Base-by-base conservation (phyloP, 2,113 vertebrate genomes). In the Willisornis vidua region DNA sequence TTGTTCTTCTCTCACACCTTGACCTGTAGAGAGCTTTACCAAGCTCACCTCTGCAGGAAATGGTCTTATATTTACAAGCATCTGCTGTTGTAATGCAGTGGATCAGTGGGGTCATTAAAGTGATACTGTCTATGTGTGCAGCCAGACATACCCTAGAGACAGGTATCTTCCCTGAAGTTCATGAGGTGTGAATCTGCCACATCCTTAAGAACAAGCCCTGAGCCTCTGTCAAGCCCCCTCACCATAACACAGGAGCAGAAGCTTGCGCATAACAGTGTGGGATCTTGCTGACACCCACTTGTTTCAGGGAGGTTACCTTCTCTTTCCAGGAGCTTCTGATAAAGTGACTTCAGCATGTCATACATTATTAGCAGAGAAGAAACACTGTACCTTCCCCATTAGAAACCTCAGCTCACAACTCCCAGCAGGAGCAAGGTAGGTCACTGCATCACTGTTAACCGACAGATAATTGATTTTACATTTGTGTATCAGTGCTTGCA, bases 401-500 rank as follows among this genome's bases (percentile, higher is more conserved):
- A 58, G 45, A 84, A 68, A 72, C 37, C 65, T 61, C 7, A 2
- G n/a, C 55, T 75, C n/a, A 29, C 61, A 71, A n/a, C 39, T 82
- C 79, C 89, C 85, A 80, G 68, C 62, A 88, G 83, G 66, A 92
- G 28, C 52, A 48, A 66, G 41, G 39, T 55, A 80, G 73, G 88
- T 76, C 77, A 87, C 78, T 51, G 55, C 33, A 4, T 57, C 55
- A 37, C 46, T 48, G 78, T 88, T 93, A 91, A 87, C 63, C 54
- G 83, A 93, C 63, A 93, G 73, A 57, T 92, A 85, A 90, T 96
- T 95, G 90, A 89, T 92, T 91, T 91, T 89, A 45, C 63, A 74
- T 70, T 79, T 92, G 26, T 75, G 66, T 52, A 57, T 55, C 33
- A 72, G 63, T 48, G 57, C 54, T 86, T 79, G 89, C 72, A 61